Conservation (phyloP, 2,797 vertebrate species). For the Vultur gryphus region DNA sequence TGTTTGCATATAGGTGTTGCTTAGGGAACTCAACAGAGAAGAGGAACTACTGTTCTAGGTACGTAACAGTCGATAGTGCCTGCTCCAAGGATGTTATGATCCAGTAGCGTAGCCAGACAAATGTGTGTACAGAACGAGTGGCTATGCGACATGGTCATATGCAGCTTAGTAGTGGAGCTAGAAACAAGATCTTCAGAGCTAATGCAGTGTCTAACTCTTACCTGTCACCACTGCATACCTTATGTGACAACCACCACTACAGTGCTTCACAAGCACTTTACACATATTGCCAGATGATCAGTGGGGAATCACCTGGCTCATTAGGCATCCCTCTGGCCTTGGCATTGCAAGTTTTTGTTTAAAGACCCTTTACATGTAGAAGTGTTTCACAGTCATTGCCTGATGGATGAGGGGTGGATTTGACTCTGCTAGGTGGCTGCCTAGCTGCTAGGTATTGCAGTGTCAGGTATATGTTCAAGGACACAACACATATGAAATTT, state of each 20-base stretch:
- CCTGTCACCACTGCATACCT: background rate
- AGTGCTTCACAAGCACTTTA: background rate
- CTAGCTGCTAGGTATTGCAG: background rate
- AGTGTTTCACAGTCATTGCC: background rate
- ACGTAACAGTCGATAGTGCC: background rate
- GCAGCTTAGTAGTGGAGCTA: background rate
- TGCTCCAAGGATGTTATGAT: background rate
- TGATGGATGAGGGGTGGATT: background rate
- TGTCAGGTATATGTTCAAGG: background rate
- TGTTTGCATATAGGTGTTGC: background rate
- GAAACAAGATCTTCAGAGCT: background rate
- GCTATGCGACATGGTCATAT: background rate
- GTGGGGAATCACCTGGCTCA: background rate
- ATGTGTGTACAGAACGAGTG: accelerated
- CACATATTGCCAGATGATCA: background rate
- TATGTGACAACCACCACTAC: background rate
- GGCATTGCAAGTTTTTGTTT: background rate
- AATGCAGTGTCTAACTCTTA: background rate
- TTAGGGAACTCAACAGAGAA: background rate
- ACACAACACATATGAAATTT: background rate
- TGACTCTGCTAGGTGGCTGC: background rate
- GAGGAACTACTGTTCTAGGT: background rate
- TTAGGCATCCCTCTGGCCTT: background rate
- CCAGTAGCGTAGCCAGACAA: background rate
- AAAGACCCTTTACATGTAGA: background rate